A percentile compares a stretch with the other conserved stretches of the same genome.
Evolutionary conservation across 2,113 vertebrate genomes (phyloP).

Genomic region (Struthio camelus): DNA sequence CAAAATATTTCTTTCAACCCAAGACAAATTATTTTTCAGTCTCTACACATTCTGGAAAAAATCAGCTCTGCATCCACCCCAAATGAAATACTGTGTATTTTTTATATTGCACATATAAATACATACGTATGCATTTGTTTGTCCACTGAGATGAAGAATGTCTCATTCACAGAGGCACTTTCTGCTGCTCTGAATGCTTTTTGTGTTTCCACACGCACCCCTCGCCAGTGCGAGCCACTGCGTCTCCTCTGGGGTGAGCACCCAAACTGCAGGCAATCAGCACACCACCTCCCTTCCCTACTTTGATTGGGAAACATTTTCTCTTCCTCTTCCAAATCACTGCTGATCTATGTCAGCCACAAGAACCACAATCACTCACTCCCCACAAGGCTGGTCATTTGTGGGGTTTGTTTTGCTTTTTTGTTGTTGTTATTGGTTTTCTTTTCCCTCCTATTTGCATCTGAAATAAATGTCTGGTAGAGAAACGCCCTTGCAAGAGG

Average conservation of each 20-base stretch:
- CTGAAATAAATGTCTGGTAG: background rate
- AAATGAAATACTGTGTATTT: background rate
- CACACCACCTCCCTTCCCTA: background rate
- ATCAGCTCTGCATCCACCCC: background rate
- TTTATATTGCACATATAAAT: background rate
- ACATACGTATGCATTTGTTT: background rate
- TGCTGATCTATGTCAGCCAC: background rate
- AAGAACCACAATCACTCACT: background rate
- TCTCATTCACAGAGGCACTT: background rate
- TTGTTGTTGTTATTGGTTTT: background rate
- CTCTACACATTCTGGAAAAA: background rate
- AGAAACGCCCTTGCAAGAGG: background rate
- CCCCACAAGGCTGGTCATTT: background rate
- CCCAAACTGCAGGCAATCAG: background rate
- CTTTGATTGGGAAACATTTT: background rate
- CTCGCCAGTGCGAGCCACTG: background rate
- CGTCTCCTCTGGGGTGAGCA: background rate
- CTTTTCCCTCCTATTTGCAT: background rate
- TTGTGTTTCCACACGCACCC: background rate
- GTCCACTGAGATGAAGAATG: background rate
- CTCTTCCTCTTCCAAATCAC: background rate
- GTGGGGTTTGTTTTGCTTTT: background rate
- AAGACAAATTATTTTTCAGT: conserved; percentile 19
- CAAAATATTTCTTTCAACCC: conserved; percentile 14
- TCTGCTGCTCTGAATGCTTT: background rate